Evolutionary conservation across 2,113 vertebrate species (phyloP).

Genomic region (Eulemur rufifrons): DNA sequence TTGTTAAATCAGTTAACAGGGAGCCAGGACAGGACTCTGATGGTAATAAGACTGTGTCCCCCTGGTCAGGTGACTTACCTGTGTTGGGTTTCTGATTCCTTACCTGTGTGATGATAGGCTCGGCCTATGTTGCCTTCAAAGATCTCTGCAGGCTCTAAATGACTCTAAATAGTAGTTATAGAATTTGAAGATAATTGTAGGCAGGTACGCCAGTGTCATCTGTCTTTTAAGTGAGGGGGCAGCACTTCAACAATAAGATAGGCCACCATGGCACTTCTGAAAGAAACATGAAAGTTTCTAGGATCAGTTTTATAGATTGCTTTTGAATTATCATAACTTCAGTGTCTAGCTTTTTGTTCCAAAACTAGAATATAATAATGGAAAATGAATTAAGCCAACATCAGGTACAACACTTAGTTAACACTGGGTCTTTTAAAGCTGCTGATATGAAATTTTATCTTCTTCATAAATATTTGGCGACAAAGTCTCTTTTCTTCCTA

Average conservation of each 20-base stretch:
- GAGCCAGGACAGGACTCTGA: not conserved
- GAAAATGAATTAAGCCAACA: not conserved
- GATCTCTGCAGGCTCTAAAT: not conserved
- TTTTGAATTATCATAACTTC: not conserved
- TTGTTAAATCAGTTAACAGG: not conserved
- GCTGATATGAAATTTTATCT: constrained; percentile 46
- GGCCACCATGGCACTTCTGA: not conserved
- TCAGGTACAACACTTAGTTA: not conserved
- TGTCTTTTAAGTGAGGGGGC: not conserved
- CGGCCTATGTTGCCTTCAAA: not conserved
- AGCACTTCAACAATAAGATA: not conserved
- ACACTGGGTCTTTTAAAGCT: not conserved
- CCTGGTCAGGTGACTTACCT: not conserved
- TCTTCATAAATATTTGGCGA: constrained; percentile 62
- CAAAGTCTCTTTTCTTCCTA: constrained; percentile 57
- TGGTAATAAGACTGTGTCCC: not conserved
- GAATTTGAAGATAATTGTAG: not conserved
- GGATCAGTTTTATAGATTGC: not conserved
- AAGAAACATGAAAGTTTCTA: not conserved
- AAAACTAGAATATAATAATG: not conserved
- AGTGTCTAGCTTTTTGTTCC: constrained; percentile 15
- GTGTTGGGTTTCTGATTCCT: not conserved
- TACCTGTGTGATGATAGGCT: not conserved
- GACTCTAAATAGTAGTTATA: not conserved
- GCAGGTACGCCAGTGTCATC: not conserved